These are phyloP conservation scores for Himalopsyche tibetana DNA, from an alignment of 2,888 invertebrate species.

Conservation along the genomic window DNA sequence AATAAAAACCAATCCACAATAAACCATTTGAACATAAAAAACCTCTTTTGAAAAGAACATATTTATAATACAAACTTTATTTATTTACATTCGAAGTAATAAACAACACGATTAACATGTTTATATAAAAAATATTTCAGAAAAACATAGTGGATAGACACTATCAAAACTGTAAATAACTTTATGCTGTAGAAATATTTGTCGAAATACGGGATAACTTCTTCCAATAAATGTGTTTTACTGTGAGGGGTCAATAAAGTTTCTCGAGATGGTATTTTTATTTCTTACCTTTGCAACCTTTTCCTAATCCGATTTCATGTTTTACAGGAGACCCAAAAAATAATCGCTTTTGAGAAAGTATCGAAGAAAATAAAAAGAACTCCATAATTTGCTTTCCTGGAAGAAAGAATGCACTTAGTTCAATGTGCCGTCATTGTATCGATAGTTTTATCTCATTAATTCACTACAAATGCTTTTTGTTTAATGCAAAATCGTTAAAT, in stretches of 20 bases:
- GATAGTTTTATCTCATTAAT: no score
- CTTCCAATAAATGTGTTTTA: conserved; percentile 45
- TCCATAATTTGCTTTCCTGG: not conserved
- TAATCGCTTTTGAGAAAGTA: conserved; percentile 15
- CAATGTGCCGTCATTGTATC: not conserved
- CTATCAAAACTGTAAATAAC: conserved; percentile 37
- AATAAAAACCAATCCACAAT: no score
- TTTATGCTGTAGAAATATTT: conserved; percentile 26
- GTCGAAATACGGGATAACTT: conserved; percentile 27
- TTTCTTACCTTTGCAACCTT: conserved; percentile 53
- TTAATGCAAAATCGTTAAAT: no score
- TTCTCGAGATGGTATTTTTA: conserved; percentile 45
- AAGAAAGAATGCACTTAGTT: not conserved
- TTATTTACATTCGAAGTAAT: no score
- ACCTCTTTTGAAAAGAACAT: no score
- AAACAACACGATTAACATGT: not conserved
- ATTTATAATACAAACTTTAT: no score
- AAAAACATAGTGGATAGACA: conserved; percentile 6
- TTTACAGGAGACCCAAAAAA: conserved; percentile 45
- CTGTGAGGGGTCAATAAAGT: conserved; percentile 49
- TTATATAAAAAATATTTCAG: not conserved
- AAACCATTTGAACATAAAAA: no score
- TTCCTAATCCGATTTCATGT: conserved; percentile 53
- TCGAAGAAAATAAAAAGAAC: not conserved
- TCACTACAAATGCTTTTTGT: no score